Evolutionary conservation across 1,140 invertebrate genomes (phyloP), one percentile per base, ranked within the genome.

Genomic region (Zaprionus capensis): DNA sequence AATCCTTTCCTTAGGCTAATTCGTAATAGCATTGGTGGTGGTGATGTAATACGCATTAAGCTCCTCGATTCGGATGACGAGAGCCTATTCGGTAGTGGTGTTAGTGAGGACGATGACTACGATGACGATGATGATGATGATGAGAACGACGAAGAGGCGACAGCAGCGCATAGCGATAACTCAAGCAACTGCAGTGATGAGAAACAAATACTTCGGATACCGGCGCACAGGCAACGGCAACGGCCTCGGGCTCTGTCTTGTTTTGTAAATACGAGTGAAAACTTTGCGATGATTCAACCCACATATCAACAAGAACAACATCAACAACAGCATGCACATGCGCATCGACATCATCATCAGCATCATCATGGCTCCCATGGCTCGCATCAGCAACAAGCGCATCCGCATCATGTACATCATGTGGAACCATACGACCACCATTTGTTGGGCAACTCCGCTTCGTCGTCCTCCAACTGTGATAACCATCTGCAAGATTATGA

Each of bases 21-120:
- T 80, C 91, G 91, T 55, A 92, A 92, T 92, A 92, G 91, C 78
- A 92, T 91, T 86, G 91, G 91, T 92, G 91, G 91, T 83, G 91
- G 91, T 91, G 91, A 92, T 74, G 82, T 87, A 53, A 92, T 91
- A 67, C 85, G 86, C 20, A 92, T 92, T 66, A 92, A 91, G 64
- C 74, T 92, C 55, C 84, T 92, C 20, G 78, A 91, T 36, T 85
- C 80, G 24, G 91, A 92, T 56, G 87, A 91, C 72, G 86, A 88
- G 67, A 85, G 80, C 69, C 70, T 91, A 36, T 90, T 90, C 53
- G 81, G 84, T 76, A 78, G 79, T 76, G 78, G 78, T 68, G 26
- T 66, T 34, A 75, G 68, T 41, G 76, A 71, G 51, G 71, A 68
- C 12, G 71, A 68, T 11, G 71, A 55, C n/a, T 65, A 51, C 59